Base-by-base conservation (phyloP, 2,888 invertebrate species). In the Trachelus troglodyta region DNA sequence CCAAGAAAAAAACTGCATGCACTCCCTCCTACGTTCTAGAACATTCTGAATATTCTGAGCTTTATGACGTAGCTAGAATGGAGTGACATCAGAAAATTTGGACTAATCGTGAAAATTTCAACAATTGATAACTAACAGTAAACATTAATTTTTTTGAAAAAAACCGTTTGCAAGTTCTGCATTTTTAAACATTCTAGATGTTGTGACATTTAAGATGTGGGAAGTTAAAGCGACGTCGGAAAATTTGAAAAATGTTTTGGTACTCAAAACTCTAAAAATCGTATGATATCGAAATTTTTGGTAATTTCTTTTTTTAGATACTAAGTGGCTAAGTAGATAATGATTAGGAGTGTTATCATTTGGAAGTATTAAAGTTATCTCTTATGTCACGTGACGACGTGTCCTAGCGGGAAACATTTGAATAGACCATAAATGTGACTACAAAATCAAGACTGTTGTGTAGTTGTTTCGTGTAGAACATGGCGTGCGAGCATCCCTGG, bases 401-500 rank as follows among this genome's bases (percentile, higher is more conserved):
- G 23, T 56, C 23, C 56, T 56, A 23, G 56, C 56, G 56, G 56
- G 56, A 56, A 56, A 56, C 56, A 56, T 56, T 56, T 56, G 56
- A 56, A 23, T 56, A 9, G 23, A 56, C 23, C 56, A 23, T 56
- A 56, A 56, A 56, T 23, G 56, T 56, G 56, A 56, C 56, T 56
- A 56, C 56, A 23, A 23, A 56, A 56, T 56, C 56, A 23, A 56
- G 56, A 56, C 56, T 56, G 56, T 56, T 9, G 23, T 56, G 56
- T 56, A 56, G 56, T 23, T 23, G 23, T 56, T 56, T 73, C 80
- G 77, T 35, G 81, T 80, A 83, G 31, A 40, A 69, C 35, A 69
- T 71, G 71, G 75, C 77, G 73, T 69, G 74, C 37, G 35, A 71
- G 40, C 34, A 56, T 56, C 56, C 56, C 77, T 34, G 30, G 77